phyloP scores from a whole-genome alignment of 2,113 vertebrate genomes.

The Phoxinus phoxinus region DNA sequence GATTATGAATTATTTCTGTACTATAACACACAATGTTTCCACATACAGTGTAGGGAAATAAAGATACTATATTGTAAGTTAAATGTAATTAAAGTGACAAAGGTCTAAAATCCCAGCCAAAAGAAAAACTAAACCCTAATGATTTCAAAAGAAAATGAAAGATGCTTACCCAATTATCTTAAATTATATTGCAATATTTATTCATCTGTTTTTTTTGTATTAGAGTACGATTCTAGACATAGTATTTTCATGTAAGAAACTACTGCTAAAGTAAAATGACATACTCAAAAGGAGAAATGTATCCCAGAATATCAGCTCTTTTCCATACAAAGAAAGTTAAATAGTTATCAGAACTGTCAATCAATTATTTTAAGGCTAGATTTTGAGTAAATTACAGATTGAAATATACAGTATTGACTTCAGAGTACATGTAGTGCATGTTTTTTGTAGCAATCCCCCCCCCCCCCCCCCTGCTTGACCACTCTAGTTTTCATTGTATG shows the following conservation, averaged over 20 bases:
- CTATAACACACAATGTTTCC: background rate
- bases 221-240: background rate
- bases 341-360: background rate
- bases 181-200: no score
- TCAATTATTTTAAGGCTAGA: background rate
- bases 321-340: background rate
- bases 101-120: background rate
- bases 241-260: background rate
- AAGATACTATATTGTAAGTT: background rate
- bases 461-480: background rate
- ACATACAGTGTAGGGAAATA: background rate
- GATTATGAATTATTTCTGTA: background rate
- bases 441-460: no score
- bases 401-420: background rate
- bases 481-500: background rate
- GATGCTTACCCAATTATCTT: no score
- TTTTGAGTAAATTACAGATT: background rate
- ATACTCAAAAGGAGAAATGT: background rate
- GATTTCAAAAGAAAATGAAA: background rate
- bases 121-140: background rate
- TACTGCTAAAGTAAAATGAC: background rate
- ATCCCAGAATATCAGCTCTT: background rate
- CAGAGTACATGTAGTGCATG: background rate
- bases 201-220: background rate
- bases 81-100: background rate